phyloP scores from a whole-genome alignment of 2,113 vertebrate genomes.

The Mus pahari region DNA sequence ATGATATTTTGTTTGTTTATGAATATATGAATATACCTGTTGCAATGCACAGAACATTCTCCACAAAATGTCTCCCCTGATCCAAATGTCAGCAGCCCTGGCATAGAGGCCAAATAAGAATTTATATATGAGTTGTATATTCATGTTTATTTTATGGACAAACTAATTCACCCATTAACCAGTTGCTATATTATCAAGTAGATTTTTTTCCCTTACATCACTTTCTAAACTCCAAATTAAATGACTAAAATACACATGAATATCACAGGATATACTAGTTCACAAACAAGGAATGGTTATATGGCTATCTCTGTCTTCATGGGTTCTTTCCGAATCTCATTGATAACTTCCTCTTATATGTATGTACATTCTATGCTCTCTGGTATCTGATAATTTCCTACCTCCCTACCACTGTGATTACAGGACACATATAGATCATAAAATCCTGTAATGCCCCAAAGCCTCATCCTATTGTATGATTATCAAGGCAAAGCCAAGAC shows the following conservation, averaged over 20 bases:
- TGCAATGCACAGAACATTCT: not conserved
- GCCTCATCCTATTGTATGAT: not conserved
- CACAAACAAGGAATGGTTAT: not conserved
- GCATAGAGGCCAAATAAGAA: not conserved
- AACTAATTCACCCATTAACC: not conserved
- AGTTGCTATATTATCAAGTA: not conserved
- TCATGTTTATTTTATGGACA: constrained; percentile 10
- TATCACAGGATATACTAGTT: not conserved
- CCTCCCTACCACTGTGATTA: not conserved
- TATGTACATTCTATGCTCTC: not conserved
- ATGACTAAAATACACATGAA: not conserved
- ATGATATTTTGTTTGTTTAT: not conserved
- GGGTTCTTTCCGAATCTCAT: not conserved
- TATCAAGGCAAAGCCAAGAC: constrained; percentile 60
- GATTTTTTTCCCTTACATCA: not conserved
- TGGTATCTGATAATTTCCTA: not conserved
- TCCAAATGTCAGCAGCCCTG: not conserved
- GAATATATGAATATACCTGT: not conserved
- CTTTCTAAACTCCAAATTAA: not conserved
- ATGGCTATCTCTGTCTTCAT: not conserved
- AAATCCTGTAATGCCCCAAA: not conserved
- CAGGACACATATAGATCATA: not conserved
- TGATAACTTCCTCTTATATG: not conserved
- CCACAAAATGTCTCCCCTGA: not conserved
- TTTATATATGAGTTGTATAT: not conserved